A percentile compares a stretch with the other conserved stretches of the same genome.
These are phyloP conservation scores for Anorthoa munda DNA, from an alignment of 2,888 invertebrate species.

Conservation along the genomic window DNA sequence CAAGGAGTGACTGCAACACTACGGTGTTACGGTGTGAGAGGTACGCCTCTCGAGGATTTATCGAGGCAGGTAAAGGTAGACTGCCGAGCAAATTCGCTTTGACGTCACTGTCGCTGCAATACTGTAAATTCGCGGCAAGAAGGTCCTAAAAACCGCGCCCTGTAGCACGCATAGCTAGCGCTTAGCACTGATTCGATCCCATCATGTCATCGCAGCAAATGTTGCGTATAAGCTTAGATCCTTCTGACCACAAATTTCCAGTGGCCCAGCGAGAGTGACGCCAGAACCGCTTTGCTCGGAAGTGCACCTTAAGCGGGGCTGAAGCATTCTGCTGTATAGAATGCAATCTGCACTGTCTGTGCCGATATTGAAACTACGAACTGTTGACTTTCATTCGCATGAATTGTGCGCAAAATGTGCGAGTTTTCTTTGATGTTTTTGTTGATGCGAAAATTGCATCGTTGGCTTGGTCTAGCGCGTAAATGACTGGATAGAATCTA, in stretches of 20 bases:
- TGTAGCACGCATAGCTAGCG: too few species aligned
- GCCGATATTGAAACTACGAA: constrained; percentile 55
- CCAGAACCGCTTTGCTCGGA: too few species aligned
- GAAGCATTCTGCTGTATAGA: constrained; percentile 37
- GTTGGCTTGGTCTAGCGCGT: constrained; percentile 4
- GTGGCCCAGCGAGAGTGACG: too few species aligned
- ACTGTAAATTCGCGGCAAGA: too few species aligned
- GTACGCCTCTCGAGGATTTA: constrained; percentile 67
- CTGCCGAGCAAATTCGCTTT: too few species aligned
- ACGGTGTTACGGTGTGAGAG: too few species aligned
- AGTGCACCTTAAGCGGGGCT: constrained; percentile 4
- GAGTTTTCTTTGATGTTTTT: constrained; percentile 46
- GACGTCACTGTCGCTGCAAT: too few species aligned
- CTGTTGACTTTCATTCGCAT: constrained; percentile 43
- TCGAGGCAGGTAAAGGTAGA: constrained; percentile 61
- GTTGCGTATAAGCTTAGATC: too few species aligned
- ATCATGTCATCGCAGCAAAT: too few species aligned
- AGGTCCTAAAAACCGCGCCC: too few species aligned
- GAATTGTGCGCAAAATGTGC: constrained; percentile 27
- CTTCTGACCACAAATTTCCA: too few species aligned
- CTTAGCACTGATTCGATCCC: too few species aligned
- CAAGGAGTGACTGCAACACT: constrained; percentile 53
- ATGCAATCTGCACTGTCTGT: constrained; percentile 52
- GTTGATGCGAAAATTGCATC: constrained; percentile 22
- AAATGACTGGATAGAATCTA: constrained; percentile 9